Base-by-base conservation (phyloP, 2,797 vertebrate genomes). In the Gouania willdenowi region DNA sequence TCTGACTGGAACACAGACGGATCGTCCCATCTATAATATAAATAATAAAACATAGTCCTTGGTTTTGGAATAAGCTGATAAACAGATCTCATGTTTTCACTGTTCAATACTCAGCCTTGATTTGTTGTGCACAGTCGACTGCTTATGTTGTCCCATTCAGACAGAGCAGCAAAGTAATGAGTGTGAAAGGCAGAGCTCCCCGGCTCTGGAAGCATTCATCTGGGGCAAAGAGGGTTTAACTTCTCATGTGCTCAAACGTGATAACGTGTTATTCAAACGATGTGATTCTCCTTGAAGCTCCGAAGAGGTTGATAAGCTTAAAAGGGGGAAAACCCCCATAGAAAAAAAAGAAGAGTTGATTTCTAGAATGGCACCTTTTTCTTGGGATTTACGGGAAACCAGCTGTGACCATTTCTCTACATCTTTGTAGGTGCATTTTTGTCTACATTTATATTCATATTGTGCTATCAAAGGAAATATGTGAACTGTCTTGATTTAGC, bases 271-370 rank as follows among this genome's bases (percentile, higher is more conserved):
- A 62, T 66, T 41, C 37, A 47, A 59, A 61, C 60, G 60, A 49
- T 66, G 50, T 45, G 56, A 69, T 58, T 76, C 67, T 63, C 41
- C 70, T 61, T 61, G 57, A 41, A 57, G 76, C 56, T 68, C 47
- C 13, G 41, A 32, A 28, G 39, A 57, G 34, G 35, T 48, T 26
- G 19, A 51, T 28, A 31, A 54, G 26, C 5, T n/a, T n/a, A n/a
- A n/a, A n/a, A 5, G 2, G 6, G 3, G 1, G 0, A 4, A 6
- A 9, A 24, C n/a, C n/a, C n/a, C n/a, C n/a, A n/a, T n/a, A 21
- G 17, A 3, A 15, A 0, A 25, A 25, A 25, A 29, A 33, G 40
- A 5, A 39, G 17, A 49, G 46, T 14, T 23, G 41, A 64, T 51
- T 50, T 52, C 36, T 51, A 59, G 51, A 26, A 22, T 25, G 48